Base-by-base conservation (phyloP, 2,888 invertebrate species). In the Tanytarsus gracilentus region DNA sequence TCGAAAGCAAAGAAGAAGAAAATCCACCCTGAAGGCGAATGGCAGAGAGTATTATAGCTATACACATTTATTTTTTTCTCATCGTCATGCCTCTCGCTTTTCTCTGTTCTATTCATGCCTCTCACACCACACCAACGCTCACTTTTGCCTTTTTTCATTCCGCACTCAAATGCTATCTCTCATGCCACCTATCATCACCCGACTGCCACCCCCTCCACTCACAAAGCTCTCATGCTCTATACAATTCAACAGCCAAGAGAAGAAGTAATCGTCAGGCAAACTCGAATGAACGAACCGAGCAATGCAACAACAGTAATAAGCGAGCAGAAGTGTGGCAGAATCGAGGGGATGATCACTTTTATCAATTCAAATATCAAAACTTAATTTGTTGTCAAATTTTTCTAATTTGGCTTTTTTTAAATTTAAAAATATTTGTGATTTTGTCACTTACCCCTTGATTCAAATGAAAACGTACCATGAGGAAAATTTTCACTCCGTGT, bases 191-290 rank as follows among this genome's bases (percentile, higher is more conserved):
- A n/a, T n/a, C 55, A 55, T 33, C 36, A 29, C 40, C 18, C 18
- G 25, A 23, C 25, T 49, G 21, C 40, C 40, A 9, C 44, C 44
- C 44, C n/a, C n/a, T n/a, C n/a, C n/a, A n/a, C n/a, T n/a, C n/a
- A n/a, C n/a, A n/a, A n/a, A n/a, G n/a, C n/a, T 30, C 30, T 11
- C 30, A 8, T 30, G 6, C 11, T 30, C 11, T 30, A 30, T 30
- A 27, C 49, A 26, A 49, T 55, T 55, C 55, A 55, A 55, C 55
- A 55, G 55, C 55, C 55, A 55, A n/a, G n/a, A n/a, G n/a, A n/a
- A n/a, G 55, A 55, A 55, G 55, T 55, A 55, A 55, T 55, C 55
- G 52, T 52, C 52, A 26, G 52, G 52, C 52, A 52, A 52, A 52
- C n/a, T n/a, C 52, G 52, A 52, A 52, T 21, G 52, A 52, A 33